Conservation (phyloP, 2,888 invertebrate species). For the Keiferia lycopersicella region DNA sequence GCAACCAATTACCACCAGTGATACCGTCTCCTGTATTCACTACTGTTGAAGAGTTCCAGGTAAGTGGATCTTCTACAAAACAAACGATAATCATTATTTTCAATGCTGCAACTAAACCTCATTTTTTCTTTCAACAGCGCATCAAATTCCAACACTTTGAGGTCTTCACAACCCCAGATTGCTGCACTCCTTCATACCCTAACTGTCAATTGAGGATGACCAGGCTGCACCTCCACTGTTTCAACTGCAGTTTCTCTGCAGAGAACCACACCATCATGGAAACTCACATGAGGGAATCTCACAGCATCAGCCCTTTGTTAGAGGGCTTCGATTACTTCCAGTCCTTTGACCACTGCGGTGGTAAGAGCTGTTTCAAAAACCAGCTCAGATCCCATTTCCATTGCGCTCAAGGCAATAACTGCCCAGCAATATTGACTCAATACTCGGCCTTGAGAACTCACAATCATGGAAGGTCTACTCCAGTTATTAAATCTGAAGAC, state of each 20-base stretch:
- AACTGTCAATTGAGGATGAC: slow-evolving; percentile 85
- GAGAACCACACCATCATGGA: slow-evolving; percentile 89
- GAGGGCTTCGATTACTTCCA: slow-evolving; percentile 92
- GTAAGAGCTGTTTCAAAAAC: slow-evolving; percentile 75
- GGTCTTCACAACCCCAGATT: slow-evolving; percentile 80
- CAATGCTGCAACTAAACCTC: slow-evolving; percentile 21
- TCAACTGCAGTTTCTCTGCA: slow-evolving; percentile 92
- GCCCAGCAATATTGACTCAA: slow-evolving; percentile 74
- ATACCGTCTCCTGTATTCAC: slow-evolving; percentile 67
- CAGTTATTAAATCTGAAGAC: slow-evolving; percentile 69
- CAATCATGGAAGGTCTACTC: slow-evolving; percentile 72
- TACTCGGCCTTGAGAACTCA: slow-evolving; percentile 77
- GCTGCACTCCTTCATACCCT: slow-evolving; percentile 85
- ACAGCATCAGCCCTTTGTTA: slow-evolving; percentile 89
- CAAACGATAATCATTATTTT: background rate
- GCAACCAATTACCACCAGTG: slow-evolving; percentile 69
- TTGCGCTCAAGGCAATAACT: slow-evolving; percentile 74
- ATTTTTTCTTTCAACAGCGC: slow-evolving; percentile 57
- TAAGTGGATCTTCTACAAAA: slow-evolving; percentile 48
- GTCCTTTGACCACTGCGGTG: slow-evolving; percentile 75
- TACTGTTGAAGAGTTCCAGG: slow-evolving; percentile 75
- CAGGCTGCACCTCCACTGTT: slow-evolving; percentile 92
- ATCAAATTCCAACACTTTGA: slow-evolving; percentile 84
- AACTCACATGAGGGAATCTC: slow-evolving; percentile 92
- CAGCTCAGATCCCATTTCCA: slow-evolving; percentile 74